Conservation (phyloP, 2,888 invertebrate genomes). For the Leptopilina syphax region DNA sequence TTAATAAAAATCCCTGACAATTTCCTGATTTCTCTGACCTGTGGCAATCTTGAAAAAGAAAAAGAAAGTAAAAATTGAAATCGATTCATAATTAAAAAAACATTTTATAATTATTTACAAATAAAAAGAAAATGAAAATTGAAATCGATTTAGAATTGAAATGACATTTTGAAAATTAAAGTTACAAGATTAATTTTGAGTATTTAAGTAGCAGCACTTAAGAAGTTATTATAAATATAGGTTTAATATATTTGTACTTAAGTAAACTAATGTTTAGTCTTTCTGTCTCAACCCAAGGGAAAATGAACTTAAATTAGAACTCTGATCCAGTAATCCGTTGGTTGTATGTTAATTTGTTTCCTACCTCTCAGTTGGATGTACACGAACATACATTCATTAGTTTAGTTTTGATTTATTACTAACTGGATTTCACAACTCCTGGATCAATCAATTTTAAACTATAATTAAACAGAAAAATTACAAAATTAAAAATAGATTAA, state of each 20-base stretch:
- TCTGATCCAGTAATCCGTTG: constrained; percentile 1
- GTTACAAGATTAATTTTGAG: too few species aligned
- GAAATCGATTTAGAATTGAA: too few species aligned
- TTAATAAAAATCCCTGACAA: too few species aligned
- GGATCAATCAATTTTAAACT: not conserved
- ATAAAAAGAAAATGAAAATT: too few species aligned
- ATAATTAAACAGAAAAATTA: not conserved
- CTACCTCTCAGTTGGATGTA: not conserved
- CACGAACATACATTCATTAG: constrained; percentile 11
- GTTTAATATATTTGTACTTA: not conserved
- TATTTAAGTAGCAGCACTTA: not conserved
- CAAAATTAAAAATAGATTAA: too few species aligned
- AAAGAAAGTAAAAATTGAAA: too few species aligned
- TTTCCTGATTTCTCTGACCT: too few species aligned
- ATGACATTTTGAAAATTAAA: too few species aligned
- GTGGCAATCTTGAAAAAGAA: too few species aligned
- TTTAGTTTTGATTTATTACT: constrained; percentile 16
- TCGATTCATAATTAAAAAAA: too few species aligned
- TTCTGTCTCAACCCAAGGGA: constrained; percentile 20
- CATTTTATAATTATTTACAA: too few species aligned
- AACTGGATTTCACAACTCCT: not conserved
- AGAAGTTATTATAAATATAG: not conserved
- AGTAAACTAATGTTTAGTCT: not conserved
- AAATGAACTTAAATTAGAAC: constrained; percentile 28
- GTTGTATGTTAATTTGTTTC: constrained; percentile 30